Conservation (phyloP, 1,140 invertebrate genomes). For the Macrosteles quadrilineatus region DNA sequence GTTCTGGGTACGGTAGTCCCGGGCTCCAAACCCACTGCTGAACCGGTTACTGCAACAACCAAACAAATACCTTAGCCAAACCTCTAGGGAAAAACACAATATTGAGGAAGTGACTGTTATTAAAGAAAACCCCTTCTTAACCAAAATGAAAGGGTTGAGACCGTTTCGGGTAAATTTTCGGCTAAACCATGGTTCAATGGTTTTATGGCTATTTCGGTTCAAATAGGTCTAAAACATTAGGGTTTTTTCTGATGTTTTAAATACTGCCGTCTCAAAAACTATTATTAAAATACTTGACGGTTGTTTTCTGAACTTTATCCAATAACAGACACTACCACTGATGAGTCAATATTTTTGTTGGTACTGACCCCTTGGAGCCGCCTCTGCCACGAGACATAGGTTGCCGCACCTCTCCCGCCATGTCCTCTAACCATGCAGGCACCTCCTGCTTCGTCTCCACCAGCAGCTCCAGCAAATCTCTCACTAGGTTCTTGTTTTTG, state of each 20-base stretch:
- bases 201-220: too few relatives aligned
- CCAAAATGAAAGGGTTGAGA: constrained; percentile 40
- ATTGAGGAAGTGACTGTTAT: too few relatives aligned
- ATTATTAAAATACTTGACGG: too few relatives aligned
- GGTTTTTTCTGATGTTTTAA: too few relatives aligned
- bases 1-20: constrained; percentile 81
- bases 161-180: not conserved
- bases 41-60: constrained; percentile 52
- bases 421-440: constrained; percentile 74
- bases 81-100: too few relatives aligned
- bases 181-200: too few relatives aligned
- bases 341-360: too few relatives aligned
- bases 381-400: constrained; percentile 57
- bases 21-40: constrained; percentile 75
- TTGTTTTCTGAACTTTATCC: too few relatives aligned
- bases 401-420: constrained; percentile 61
- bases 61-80: not conserved
- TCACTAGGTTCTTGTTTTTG: constrained; percentile 95
- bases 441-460: constrained; percentile 96
- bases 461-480: constrained; percentile 90
- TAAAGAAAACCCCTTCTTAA: not conserved
- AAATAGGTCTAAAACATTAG: too few relatives aligned
- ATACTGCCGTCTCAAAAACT: too few relatives aligned
- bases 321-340: too few relatives aligned
- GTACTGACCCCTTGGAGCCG: constrained; percentile 48